Evolutionary conservation across 2,888 invertebrate genomes (phyloP), one percentile per base, ranked within the genome.

Genomic region (Ormyrus nitidulus): DNA sequence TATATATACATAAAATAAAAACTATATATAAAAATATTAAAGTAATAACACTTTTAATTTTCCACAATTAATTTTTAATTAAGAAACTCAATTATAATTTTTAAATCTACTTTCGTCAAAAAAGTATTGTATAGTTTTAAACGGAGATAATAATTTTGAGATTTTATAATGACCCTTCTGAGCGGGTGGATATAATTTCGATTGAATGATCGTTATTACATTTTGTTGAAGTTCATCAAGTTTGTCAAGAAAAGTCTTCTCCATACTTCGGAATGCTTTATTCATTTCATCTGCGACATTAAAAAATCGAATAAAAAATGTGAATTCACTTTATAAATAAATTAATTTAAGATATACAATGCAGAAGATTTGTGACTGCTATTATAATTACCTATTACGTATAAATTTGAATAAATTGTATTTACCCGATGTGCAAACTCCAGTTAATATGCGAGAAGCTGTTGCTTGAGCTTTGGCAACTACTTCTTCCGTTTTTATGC

Each of bases 391-490:
- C 34, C 34, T 34, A 34, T 34, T 34, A 34, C 4, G 34, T 34
- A 34, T 34, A 34, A 34, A 34, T 34, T 34, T 34, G 34, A 34
- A 34, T 34, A 34, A 34, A 34, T 4, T 34, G 3, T 58, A 9
- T 84, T 84, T 72, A 89, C 89, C 86, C 48, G 90, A 86, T 78
- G 88, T 90, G 79, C 91, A 91, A 64, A 89, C 87, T 69, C 91
- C 90, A 6, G 89, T 90, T 1, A 91, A 86, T 10, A 91, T 89
- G 69, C 89, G 86, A 4, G 90, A 89, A 6, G 90, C 89, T 0
- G 90, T 91, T 6, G 91, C 89, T 80, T 88, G 88, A 46, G 91
- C 91, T 44, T 89, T 89, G 1, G 91, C 90, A 5, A 89, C 88
- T 11, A 91, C 84, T 81, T 91, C 88, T 69, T 91, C 89, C 5